Evolutionary conservation across 2,888 invertebrate species (phyloP).

Genomic region (Cataglyphis livida): DNA sequence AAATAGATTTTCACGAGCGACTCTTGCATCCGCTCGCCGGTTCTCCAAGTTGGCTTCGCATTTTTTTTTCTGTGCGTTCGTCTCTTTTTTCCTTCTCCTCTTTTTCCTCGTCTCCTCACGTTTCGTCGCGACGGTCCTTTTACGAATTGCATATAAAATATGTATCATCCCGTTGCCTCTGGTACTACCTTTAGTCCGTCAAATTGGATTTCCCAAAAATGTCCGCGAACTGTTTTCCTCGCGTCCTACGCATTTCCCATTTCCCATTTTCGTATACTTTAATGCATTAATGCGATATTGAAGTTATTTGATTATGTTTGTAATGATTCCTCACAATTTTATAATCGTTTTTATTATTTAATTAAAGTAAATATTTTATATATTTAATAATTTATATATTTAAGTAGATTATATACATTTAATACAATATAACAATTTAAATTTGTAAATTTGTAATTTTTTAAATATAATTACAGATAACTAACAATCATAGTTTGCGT

Average conservation of each 20-base stretch:
- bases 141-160: constrained; percentile 69
- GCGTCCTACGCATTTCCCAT: not conserved
- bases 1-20: not conserved
- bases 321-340: constrained; percentile 6
- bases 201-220: constrained; percentile 68
- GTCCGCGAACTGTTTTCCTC: constrained; percentile 50
- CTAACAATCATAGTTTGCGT: not conserved
- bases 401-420: not conserved
- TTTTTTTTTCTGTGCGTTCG: constrained; percentile 33
- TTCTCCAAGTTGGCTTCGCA: not conserved
- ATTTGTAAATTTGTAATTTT: not conserved
- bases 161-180: constrained; percentile 56
- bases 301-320: not conserved
- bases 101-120: constrained; percentile 4
- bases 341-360: constrained; percentile 10
- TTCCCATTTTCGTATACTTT: not conserved
- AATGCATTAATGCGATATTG: constrained; percentile 26
- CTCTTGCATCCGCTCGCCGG: constrained; percentile 13
- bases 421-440: not conserved
- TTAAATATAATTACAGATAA: not conserved
- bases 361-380: not conserved
- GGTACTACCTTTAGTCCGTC: constrained; percentile 55
- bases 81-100: constrained; percentile 1
- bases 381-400: too few species aligned
- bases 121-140: constrained; percentile 46